Conservation (phyloP, 1,140 invertebrate genomes). For the Tribolium castaneum region DNA sequence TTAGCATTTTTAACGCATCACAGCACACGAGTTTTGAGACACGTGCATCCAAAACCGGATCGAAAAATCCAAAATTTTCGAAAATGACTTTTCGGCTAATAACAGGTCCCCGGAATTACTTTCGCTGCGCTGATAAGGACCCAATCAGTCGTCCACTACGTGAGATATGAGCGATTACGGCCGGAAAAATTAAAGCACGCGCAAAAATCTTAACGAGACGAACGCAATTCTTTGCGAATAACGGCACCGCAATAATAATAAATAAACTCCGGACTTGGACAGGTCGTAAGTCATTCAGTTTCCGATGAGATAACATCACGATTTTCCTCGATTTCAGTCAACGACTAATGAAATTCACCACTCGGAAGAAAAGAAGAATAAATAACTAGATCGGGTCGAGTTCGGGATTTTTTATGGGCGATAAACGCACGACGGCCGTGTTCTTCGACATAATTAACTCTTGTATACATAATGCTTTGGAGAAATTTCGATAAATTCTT, state of each 20-base stretch:
- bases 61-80: neutral
- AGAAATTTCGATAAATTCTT: conserved; percentile 1
- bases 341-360: conserved; percentile 26
- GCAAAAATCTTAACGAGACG: conserved; percentile 18
- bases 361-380: conserved; percentile 29
- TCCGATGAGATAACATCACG: conserved; percentile 18
- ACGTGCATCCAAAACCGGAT: neutral
- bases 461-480: conserved; percentile 8
- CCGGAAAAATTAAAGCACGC: neutral
- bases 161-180: conserved; percentile 27
- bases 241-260: conserved; percentile 19
- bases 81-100: conserved; percentile 2
- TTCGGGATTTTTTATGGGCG: conserved; percentile 24
- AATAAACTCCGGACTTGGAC: conserved; percentile 8
- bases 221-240: conserved; percentile 8
- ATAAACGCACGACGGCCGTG: conserved; percentile 15
- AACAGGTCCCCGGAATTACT: neutral
- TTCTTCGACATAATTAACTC: conserved; percentile 13
- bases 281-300: conserved; percentile 20
- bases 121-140: neutral
- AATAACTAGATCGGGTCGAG: conserved; percentile 18
- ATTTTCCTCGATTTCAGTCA: neutral
- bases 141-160: neutral
- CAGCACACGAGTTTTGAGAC: neutral
- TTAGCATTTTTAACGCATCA: neutral